phyloP scores from a whole-genome alignment of 2,888 invertebrate genomes.

The Scaptomyza flava region DNA sequence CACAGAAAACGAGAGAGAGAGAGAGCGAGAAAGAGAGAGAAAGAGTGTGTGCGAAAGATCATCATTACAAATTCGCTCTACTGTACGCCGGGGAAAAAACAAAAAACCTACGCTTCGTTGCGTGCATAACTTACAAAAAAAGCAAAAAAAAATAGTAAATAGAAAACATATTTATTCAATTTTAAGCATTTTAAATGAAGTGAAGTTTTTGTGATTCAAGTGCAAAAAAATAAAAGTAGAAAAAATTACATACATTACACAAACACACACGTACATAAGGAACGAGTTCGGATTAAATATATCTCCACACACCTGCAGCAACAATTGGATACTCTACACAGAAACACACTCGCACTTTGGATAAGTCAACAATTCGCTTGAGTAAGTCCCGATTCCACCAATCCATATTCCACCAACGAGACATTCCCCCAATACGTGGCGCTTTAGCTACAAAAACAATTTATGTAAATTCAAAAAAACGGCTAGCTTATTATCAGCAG shows the following conservation, averaged over 20 bases:
- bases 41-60: constrained; percentile 21
- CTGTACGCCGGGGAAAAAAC: constrained; percentile 49
- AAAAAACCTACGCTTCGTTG: constrained; percentile 1
- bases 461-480: not conserved
- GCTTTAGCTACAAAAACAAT: not conserved
- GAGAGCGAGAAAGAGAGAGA: constrained; percentile 16
- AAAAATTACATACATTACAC: constrained; percentile 30
- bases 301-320: constrained; percentile 48
- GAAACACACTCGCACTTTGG: constrained; percentile 44
- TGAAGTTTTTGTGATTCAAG: constrained; percentile 58
- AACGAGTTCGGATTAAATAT: constrained; percentile 67
- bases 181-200: constrained; percentile 45
- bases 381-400: too few relatives aligned
- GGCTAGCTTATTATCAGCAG: constrained; percentile 3
- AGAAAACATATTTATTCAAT: constrained; percentile 22
- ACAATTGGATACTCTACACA: constrained; percentile 71
- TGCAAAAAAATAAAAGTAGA: constrained; percentile 35
- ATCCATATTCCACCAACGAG: not conserved
- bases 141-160: constrained; percentile 35
- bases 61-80: constrained; percentile 48
- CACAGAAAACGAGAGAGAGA: constrained; percentile 8
- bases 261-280: constrained; percentile 17
- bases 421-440: constrained; percentile 28
- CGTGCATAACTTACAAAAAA: not conserved
- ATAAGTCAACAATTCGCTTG: constrained; percentile 67